Percentiles rank a stretch among this genome's conserved stretches.
These are phyloP conservation scores for Orthosia gothica DNA, from an alignment of 2,888 invertebrate species.

Conservation along the genomic window DNA sequence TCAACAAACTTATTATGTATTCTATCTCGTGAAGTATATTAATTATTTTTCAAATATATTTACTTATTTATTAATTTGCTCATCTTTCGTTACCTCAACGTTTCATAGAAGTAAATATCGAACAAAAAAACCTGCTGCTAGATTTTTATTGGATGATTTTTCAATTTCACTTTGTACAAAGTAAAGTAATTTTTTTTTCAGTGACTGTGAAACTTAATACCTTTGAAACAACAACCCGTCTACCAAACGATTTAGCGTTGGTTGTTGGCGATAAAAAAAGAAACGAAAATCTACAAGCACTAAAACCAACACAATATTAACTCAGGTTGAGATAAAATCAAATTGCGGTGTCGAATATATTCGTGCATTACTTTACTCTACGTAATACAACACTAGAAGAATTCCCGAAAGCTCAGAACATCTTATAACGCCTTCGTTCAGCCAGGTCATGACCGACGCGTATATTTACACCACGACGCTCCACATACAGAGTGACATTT, in stretches of 20 bases:
- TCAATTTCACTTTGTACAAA: slow-evolving; percentile 16
- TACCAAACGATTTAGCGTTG: slow-evolving; percentile 2
- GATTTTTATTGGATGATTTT: neutral
- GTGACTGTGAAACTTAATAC: slow-evolving; percentile 30
- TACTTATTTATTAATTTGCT: too few relatives aligned
- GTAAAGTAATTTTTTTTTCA: slow-evolving; percentile 8
- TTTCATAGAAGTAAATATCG: neutral
- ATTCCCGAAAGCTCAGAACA: slow-evolving; percentile 24
- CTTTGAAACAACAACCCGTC: slow-evolving; percentile 21
- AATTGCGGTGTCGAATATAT: slow-evolving; percentile 21
- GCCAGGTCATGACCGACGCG: slow-evolving; percentile 35
- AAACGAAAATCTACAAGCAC: neutral
- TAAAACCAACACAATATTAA: slow-evolving; percentile 2
- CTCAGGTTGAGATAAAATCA: slow-evolving; percentile 14
- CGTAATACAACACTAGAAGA: slow-evolving; percentile 27
- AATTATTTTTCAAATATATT: too few relatives aligned
- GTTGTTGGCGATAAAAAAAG: neutral
- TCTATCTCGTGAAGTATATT: too few relatives aligned
- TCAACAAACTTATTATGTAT: too few relatives aligned
- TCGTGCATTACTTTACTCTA: neutral
- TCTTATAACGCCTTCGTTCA: slow-evolving; percentile 31
- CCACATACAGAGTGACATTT: slow-evolving; percentile 47
- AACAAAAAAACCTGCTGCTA: neutral
- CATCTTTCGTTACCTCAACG: too few relatives aligned
- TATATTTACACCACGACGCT: slow-evolving; percentile 30